Evolutionary conservation across 2,888 invertebrate species (phyloP), one percentile per base, ranked within the genome.

Genomic region (Andricus quercusramuli): DNA sequence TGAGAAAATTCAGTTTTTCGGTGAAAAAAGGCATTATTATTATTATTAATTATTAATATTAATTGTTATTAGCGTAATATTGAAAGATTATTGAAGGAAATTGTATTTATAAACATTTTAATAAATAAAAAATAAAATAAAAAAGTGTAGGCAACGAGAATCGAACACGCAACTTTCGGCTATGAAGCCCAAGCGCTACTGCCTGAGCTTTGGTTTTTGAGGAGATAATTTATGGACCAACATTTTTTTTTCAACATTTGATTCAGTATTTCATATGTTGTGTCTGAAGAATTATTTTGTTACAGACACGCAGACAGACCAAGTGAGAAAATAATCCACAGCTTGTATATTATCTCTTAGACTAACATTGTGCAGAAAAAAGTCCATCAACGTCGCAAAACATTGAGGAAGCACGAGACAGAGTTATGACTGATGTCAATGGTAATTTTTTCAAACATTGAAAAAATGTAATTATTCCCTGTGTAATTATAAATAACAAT

Each of bases 401-500:
- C 41, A 66, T 78, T 20, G 32, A 67, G 47, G 20, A 77, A 56
- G 51, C 64, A 51, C 62, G 62, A 59, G 22, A 70, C 37, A 78
- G 78, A 89, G 90, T 91, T 88, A 91, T 91, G 91, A 89, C 86
- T 85, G 87, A 90, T 89, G 84, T 85, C 79, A 85, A 91, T 90
- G 91, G 91, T 90, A 82, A 90, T 85, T 84, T 77, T 65, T 32
- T 74, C 64, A 13, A 78, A 9, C 0, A 76, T 25, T 22, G 76
- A 62, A 29, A 83, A 79, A 51, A 15, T 56, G 6, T 41, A 5
- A 32, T 68, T 68, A 22, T 17, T n/a, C 17, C 29, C 3, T 3
- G 20, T 17, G 4, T 9, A 32, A 41, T 68, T 41, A 20, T 11
- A 68, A 29, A 41, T 15, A 13, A n/a, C 17, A n/a, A 0, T 29